Evolutionary conservation across 2,797 vertebrate genomes (phyloP).

Genomic region (Crocidura indochinensis): DNA sequence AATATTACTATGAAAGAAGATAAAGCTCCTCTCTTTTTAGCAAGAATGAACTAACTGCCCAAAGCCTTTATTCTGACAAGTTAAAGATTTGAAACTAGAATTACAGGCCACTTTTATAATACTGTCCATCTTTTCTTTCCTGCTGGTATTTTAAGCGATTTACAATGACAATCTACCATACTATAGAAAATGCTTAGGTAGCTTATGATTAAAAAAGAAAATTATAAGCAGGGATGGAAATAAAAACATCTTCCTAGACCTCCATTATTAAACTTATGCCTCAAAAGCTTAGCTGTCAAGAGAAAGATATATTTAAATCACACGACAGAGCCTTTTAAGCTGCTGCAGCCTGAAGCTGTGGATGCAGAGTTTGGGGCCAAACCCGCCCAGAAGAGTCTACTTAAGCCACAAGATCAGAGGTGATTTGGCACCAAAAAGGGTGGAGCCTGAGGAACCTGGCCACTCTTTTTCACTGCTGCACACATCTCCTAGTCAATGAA

Average conservation of each 20-base stretch:
- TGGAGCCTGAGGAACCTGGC: too few relatives aligned
- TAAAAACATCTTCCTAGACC: neutral
- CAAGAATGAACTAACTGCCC: neutral
- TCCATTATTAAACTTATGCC: neutral
- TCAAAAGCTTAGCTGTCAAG: neutral
- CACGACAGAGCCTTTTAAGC: too few relatives aligned
- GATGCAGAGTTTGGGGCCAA: too few relatives aligned
- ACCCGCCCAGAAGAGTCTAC: too few relatives aligned
- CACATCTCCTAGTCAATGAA: too few relatives aligned
- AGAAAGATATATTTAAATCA: neutral
- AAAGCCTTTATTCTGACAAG: neutral
- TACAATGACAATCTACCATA: neutral
- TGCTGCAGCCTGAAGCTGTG: too few relatives aligned
- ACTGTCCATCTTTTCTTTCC: neutral
- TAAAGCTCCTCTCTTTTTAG: neutral
- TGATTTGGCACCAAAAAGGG: too few relatives aligned
- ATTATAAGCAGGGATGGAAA: conserved; percentile 8
- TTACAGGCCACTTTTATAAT: neutral
- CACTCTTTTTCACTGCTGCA: too few relatives aligned
- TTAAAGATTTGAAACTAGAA: neutral
- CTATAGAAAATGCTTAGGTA: neutral
- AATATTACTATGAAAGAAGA: neutral
- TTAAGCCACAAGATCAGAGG: too few relatives aligned
- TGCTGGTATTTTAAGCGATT: neutral
- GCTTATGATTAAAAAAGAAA: neutral